These are phyloP conservation scores for Brachyhypopomus occidentalis DNA, from an alignment of 2,113 vertebrate species.

Conservation along the genomic window DNA sequence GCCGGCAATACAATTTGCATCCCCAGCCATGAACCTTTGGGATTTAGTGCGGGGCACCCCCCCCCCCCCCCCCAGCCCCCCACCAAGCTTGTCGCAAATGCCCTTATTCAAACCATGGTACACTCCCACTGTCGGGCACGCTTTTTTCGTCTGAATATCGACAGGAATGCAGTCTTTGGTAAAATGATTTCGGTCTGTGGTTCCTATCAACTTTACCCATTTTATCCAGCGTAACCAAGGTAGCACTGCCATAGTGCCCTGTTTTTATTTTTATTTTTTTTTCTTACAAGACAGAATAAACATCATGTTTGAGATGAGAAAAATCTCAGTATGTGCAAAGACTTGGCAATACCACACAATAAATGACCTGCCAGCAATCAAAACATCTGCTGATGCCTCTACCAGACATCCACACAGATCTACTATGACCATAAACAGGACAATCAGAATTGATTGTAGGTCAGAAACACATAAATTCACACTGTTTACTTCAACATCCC, in stretches of 20 bases:
- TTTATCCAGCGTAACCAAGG: neutral
- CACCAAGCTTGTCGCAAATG: too few relatives aligned
- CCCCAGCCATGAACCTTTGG: constrained; percentile 48
- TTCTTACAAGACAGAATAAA: neutral
- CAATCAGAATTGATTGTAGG: neutral
- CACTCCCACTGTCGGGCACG: neutral
- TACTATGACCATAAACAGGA: neutral
- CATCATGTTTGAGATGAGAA: neutral
- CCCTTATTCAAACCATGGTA: too few relatives aligned
- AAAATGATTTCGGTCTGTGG: neutral
- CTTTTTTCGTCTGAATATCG: neutral
- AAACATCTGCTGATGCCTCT: neutral
- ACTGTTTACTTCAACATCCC: too few relatives aligned
- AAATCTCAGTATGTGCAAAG: neutral
- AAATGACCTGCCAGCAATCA: neutral
- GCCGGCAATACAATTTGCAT: constrained; percentile 70
- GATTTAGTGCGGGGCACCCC: constrained; percentile 9
- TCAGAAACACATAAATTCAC: too few relatives aligned
- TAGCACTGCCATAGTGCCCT: neutral
- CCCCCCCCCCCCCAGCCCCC: too few relatives aligned
- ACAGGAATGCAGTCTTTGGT: too few relatives aligned
- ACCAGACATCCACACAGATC: neutral
- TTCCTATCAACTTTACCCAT: neutral
- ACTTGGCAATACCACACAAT: neutral
- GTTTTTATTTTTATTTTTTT: neutral